These are phyloP conservation scores for Otus scops DNA, from an alignment of 2,797 vertebrate species.

Conservation along the genomic window DNA sequence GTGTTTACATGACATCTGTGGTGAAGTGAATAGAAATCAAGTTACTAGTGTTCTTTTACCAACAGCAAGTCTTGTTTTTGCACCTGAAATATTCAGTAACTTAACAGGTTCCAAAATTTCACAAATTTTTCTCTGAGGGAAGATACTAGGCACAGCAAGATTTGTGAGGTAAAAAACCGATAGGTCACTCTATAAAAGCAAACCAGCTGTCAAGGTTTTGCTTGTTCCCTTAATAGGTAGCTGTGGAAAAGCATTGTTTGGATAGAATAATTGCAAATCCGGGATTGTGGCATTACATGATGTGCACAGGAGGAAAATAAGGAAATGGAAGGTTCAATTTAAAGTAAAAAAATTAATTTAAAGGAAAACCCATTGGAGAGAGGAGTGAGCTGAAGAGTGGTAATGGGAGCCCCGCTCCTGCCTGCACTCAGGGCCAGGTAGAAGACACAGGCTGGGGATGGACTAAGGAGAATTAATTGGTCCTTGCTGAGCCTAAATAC, in stretches of 20 bases:
- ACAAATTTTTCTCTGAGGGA: neutral
- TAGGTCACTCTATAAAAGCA: neutral
- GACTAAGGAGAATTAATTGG: neutral
- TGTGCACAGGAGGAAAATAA: neutral
- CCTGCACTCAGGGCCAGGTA: neutral
- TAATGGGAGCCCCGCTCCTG: neutral
- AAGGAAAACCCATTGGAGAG: neutral
- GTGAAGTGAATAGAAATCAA: neutral
- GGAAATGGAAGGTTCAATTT: neutral
- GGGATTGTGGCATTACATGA: neutral
- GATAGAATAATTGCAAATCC: conserved; percentile 9
- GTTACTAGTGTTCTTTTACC: neutral
- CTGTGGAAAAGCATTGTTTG: conserved; percentile 2
- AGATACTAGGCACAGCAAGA: neutral
- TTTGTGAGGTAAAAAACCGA: neutral
- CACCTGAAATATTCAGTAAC: neutral
- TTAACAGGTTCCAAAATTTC: neutral
- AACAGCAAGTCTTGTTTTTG: neutral
- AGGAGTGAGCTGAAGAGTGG: neutral
- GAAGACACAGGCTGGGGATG: neutral
- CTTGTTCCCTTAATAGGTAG: conserved; percentile 35
- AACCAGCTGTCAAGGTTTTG: conserved; percentile 48
- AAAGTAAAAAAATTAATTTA: neutral
- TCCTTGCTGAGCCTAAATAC: neutral
- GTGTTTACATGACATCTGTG: neutral